Conservation (phyloP, 1,140 invertebrate species). For the Halesus radiatus region DNA sequence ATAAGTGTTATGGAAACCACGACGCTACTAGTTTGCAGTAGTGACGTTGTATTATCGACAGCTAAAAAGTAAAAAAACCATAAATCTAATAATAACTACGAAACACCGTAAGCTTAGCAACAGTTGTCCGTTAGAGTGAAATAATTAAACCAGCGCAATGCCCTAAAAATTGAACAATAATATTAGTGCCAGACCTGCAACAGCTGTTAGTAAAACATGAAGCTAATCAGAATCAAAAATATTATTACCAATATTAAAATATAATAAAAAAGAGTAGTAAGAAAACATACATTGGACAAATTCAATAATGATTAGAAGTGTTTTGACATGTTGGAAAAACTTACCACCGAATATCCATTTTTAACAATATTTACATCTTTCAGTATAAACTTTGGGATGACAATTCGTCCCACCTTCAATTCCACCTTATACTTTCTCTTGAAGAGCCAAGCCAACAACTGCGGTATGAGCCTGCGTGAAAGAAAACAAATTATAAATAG, state of each 20-base stretch:
- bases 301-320: too few species aligned
- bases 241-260: not conserved
- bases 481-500: conserved; percentile 38
- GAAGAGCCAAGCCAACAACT: conserved; percentile 77
- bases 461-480: conserved; percentile 74
- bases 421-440: conserved; percentile 77
- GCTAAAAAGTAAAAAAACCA: too few species aligned
- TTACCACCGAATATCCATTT: conserved; percentile 79
- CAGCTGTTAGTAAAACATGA: too few species aligned
- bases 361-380: conserved; percentile 77
- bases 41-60: too few species aligned
- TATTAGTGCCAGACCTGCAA: not conserved
- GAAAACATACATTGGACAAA: too few species aligned
- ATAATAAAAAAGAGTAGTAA: too few species aligned
- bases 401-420: conserved; percentile 77
- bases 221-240: not conserved
- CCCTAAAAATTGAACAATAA: not conserved
- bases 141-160: not conserved
- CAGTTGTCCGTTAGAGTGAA: too few species aligned
- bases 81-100: too few species aligned
- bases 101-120: too few species aligned
- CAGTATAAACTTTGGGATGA: conserved; percentile 77
- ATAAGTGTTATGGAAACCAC: too few species aligned
- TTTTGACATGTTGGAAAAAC: conserved; percentile 52
- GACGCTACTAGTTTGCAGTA: too few species aligned